phyloP scores from a whole-genome alignment of 2,797 vertebrate species.

The Cossypha dichroa region DNA sequence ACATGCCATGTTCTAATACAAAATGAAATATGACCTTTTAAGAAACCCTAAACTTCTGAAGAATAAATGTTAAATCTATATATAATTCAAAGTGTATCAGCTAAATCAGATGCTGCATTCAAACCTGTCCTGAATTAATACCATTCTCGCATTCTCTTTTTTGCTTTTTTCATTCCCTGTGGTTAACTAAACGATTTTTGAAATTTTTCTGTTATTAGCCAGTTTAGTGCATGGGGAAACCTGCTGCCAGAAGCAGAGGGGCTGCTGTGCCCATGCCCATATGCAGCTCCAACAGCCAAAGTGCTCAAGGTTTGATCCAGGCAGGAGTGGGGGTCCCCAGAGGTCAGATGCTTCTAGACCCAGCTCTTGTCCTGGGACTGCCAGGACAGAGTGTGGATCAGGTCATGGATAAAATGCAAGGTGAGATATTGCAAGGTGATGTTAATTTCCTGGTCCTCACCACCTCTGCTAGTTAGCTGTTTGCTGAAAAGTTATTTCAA shows the following conservation, averaged over 20 bases:
- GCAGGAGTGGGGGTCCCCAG: neutral
- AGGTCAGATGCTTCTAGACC: neutral
- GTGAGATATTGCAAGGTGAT: neutral
- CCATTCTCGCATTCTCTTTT: neutral
- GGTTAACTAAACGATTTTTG: neutral
- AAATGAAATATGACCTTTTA: constrained; percentile 60
- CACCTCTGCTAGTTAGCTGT: fast-evolving
- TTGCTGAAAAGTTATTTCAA: neutral
- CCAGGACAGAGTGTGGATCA: neutral
- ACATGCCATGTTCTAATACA: neutral
- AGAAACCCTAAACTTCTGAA: neutral
- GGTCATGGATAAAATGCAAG: neutral
- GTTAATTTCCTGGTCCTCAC: neutral
- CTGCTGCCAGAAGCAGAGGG: neutral
- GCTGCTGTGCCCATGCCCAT: neutral
- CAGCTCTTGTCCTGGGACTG: neutral
- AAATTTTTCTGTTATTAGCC: neutral
- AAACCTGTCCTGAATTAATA: neutral
- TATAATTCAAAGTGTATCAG: constrained; percentile 3
- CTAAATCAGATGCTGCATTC: neutral
- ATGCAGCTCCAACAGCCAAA: fast-evolving
- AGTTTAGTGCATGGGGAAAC: neutral
- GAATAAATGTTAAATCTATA: constrained; percentile 30
- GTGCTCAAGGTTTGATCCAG: neutral
- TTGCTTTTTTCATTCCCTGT: neutral